Base-by-base conservation (phyloP, 2,113 vertebrate genomes). In the Mesitornis unicolor region DNA sequence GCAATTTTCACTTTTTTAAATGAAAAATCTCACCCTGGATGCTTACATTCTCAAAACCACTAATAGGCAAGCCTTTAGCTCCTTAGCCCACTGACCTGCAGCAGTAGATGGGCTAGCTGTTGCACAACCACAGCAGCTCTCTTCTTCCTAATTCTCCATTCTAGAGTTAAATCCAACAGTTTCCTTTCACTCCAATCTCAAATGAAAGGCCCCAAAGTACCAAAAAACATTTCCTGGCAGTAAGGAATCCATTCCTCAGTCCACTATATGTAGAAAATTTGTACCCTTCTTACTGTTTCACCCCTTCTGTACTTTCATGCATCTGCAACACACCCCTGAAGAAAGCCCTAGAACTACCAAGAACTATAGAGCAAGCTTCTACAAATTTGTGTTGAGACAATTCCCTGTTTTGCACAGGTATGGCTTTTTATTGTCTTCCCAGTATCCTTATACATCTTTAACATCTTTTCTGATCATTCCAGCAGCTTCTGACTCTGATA, bases 271-370 rank as follows among this genome's bases (percentile, higher is more conserved):
- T 22, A 53, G 7, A 61, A 16, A 74, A 53, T 50, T 75, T 57
- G 20, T 64, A 21, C 24, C 31, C 31, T 61, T 84, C 48, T 43
- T 78, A 40, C 8, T 2, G 0, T 77, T 87, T 79, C 33, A 51
- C 10, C 2, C 20, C 1, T 13, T 40, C 10, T 45, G 13, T 67
- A 16, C 12, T 59, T 45, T 31, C 18, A 56, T 5, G 3, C 33
- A 20, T 31, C 35, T 56, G 12, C 84, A 50, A 63, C 7, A 40
- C 3, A 29, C 2, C 1, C 1, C 0, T 2, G 28, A 16, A 68
- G 20, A 71, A 91, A 71, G 12, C 3, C 35, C 13, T 43, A 29
- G 61, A 59, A 43, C 6, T 19, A 40, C 2, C 11, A 61, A 25
- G n/a, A 28, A 7, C 16, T 51, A 10, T 33, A 73, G 6, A 63